Conservation (phyloP, 1,140 invertebrate genomes). For the Polypedilum vanderplanki region DNA sequence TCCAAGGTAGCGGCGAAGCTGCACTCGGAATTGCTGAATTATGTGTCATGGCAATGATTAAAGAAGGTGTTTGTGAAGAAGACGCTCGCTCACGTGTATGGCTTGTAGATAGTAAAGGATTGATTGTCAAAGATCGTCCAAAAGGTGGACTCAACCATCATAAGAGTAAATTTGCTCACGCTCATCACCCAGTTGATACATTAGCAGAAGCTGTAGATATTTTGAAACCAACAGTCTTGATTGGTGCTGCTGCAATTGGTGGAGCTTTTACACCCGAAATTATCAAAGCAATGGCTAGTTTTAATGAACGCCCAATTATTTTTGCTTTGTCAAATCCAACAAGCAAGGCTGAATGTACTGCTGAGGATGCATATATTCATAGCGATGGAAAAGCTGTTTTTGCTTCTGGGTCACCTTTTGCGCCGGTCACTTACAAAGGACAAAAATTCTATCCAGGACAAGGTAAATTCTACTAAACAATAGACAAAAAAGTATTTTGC, state of each 20-base stretch:
- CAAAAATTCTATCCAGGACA: constrained; percentile 79
- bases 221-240: constrained; percentile 77
- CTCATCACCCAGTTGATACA: constrained; percentile 58
- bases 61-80: constrained; percentile 62
- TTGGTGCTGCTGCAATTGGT: constrained; percentile 75
- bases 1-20: constrained; percentile 89
- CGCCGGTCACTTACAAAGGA: constrained; percentile 68
- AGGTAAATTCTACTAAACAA: constrained; percentile 45
- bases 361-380: constrained; percentile 79
- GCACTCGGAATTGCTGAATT: constrained; percentile 80
- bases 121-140: constrained; percentile 71
- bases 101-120: constrained; percentile 58
- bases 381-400: constrained; percentile 75
- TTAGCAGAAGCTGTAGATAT: constrained; percentile 68
- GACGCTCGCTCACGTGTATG: constrained; percentile 70
- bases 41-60: constrained; percentile 79
- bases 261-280: constrained; percentile 82
- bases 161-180: constrained; percentile 69
- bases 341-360: constrained; percentile 94
- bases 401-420: constrained; percentile 89
- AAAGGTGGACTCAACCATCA: constrained; percentile 67
- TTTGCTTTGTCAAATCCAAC: constrained; percentile 97
- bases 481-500: too few species aligned
- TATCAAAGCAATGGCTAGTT: constrained; percentile 69
- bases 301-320: constrained; percentile 75